These are phyloP conservation scores for Apamea crenata DNA, from an alignment of 2,888 invertebrate genomes.

Conservation along the genomic window DNA sequence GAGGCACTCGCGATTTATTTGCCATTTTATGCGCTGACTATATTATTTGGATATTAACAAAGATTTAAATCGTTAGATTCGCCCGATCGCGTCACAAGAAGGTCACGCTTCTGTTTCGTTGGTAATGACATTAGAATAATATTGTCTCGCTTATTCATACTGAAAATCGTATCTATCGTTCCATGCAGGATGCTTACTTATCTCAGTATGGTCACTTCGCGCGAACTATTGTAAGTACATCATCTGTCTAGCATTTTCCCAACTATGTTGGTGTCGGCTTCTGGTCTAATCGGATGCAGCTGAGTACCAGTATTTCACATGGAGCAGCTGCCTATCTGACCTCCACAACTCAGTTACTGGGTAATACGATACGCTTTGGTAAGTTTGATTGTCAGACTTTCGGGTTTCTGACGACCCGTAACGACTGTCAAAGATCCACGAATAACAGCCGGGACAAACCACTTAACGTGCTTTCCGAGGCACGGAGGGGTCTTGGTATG, in stretches of 20 bases:
- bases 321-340: neutral
- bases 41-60: slow-evolving; percentile 41
- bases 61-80: neutral
- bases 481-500: neutral
- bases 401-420: neutral
- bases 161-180: neutral
- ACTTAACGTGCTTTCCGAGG: neutral
- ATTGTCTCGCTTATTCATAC: neutral
- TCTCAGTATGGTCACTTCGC: neutral
- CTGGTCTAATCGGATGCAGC: neutral
- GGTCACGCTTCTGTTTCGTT: neutral
- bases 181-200: neutral
- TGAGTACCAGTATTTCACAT: neutral
- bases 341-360: neutral
- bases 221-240: neutral
- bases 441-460: neutral
- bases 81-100: neutral
- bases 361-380: no score
- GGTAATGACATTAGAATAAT: neutral
- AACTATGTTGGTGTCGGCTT: neutral
- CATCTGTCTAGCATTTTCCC: neutral
- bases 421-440: neutral
- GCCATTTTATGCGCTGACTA: slow-evolving; percentile 34
- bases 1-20: slow-evolving; percentile 33
- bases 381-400: neutral